Percentiles rank a stretch among this genome's conserved stretches.
These are phyloP conservation scores for Rhabditophanes sp. DNA, from an alignment of 2,888 invertebrate species.

Conservation along the genomic window DNA sequence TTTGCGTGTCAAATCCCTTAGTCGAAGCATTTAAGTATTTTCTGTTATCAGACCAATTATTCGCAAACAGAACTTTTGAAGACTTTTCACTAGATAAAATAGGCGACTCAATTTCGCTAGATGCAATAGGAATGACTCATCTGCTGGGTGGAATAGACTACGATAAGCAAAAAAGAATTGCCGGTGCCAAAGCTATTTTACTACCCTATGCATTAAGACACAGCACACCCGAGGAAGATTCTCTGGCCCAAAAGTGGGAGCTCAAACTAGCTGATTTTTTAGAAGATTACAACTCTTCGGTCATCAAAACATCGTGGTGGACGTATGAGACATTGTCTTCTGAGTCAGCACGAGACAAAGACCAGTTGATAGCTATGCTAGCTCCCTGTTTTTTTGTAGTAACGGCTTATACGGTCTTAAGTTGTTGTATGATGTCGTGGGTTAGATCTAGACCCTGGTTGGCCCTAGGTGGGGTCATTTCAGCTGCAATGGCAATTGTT, in stretches of 20 bases:
- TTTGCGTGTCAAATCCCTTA: slow-evolving; percentile 41
- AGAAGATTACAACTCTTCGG: slow-evolving; percentile 15
- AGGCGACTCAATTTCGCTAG: slow-evolving; percentile 28
- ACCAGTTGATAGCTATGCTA: slow-evolving; percentile 36
- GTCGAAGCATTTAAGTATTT: slow-evolving; percentile 38
- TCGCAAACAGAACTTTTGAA: slow-evolving; percentile 21
- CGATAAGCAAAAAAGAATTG: slow-evolving; percentile 20
- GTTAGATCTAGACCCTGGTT: slow-evolving; percentile 63
- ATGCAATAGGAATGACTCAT: slow-evolving; percentile 33
- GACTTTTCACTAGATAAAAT: slow-evolving; percentile 35
- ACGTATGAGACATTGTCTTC: slow-evolving; percentile 41
- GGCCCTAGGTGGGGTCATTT: slow-evolving; percentile 71
- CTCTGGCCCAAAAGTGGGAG: slow-evolving; percentile 41
- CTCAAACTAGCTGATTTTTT: slow-evolving; percentile 30
- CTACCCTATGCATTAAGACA: slow-evolving; percentile 41
- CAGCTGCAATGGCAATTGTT: slow-evolving; percentile 73
- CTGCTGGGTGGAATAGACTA: slow-evolving; percentile 35
- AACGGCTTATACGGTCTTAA: slow-evolving; percentile 34
- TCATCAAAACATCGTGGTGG: slow-evolving; percentile 30
- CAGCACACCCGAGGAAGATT: slow-evolving; percentile 26
- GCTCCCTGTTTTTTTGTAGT: slow-evolving; percentile 38
- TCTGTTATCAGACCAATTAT: slow-evolving; percentile 18
- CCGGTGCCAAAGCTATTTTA: slow-evolving; percentile 39
- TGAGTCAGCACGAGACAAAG: slow-evolving; percentile 34
- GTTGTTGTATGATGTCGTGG: slow-evolving; percentile 52